Percentiles rank a stretch among this genome's conserved stretches.
These are phyloP conservation scores for Coleophora flavipennella DNA, from an alignment of 2,888 invertebrate species.

Conservation along the genomic window DNA sequence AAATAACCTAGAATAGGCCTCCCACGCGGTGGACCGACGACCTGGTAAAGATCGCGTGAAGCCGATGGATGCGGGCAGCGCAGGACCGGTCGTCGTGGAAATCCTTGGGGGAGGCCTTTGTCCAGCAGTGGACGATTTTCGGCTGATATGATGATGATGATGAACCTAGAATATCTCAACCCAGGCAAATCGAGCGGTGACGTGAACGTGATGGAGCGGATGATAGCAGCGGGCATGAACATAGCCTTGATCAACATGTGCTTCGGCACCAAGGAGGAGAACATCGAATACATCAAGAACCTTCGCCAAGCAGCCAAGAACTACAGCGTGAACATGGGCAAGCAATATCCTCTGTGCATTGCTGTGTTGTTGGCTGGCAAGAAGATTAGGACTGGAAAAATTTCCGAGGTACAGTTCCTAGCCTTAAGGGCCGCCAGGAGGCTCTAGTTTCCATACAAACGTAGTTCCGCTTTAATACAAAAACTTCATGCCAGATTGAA, in stretches of 20 bases:
- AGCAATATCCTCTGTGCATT: slow-evolving; percentile 82
- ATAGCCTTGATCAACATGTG: slow-evolving; percentile 59
- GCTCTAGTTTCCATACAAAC: too few species aligned
- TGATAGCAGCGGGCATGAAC: slow-evolving; percentile 71
- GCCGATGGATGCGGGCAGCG: too few species aligned
- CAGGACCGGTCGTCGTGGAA: too few species aligned
- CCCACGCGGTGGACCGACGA: too few species aligned
- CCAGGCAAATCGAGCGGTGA: neutral
- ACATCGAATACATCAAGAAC: slow-evolving; percentile 51
- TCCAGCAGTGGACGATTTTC: too few species aligned
- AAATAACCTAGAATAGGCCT: too few species aligned
- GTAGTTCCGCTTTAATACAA: too few species aligned
- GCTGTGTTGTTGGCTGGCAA: slow-evolving; percentile 89
- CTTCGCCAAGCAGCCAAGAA: slow-evolving; percentile 61
- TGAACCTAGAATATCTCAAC: neutral
- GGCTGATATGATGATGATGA: too few species aligned
- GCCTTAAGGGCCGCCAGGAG: too few species aligned
- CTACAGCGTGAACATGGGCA: slow-evolving; percentile 74
- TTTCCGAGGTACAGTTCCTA: slow-evolving; percentile 78
- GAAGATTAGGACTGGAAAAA: slow-evolving; percentile 89
- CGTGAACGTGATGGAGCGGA: slow-evolving; percentile 40
- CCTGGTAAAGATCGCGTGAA: too few species aligned
- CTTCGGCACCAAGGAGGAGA: slow-evolving; percentile 48
- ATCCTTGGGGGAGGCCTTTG: too few species aligned
- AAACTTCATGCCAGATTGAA: too few species aligned